Conservation (phyloP, 2,888 invertebrate genomes). For the Apamea crenata region DNA sequence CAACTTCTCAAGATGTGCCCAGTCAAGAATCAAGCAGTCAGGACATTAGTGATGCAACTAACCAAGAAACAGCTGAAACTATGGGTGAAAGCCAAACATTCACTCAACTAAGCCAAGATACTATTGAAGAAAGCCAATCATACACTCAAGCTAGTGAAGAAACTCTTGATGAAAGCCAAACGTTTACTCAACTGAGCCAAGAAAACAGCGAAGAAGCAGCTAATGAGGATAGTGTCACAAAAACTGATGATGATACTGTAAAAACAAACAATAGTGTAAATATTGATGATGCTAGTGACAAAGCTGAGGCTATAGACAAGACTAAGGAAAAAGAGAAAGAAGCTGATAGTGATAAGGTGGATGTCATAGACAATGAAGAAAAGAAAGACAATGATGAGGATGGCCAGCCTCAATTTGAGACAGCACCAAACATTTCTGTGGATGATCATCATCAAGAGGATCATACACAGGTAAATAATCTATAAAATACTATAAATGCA, state of each 20-base stretch:
- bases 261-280: slow-evolving; percentile 61
- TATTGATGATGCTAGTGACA: slow-evolving; percentile 70
- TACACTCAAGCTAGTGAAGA: slow-evolving; percentile 34
- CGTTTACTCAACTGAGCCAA: slow-evolving; percentile 33
- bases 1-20: slow-evolving; percentile 64
- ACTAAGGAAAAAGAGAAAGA: slow-evolving; percentile 65
- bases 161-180: slow-evolving; percentile 59
- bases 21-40: slow-evolving; percentile 67
- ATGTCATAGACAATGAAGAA: slow-evolving; percentile 59
- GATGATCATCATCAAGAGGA: slow-evolving; percentile 83
- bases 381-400: slow-evolving; percentile 78
- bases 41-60: slow-evolving; percentile 25
- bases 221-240: slow-evolving; percentile 49
- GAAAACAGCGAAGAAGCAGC: slow-evolving; percentile 46
- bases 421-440: slow-evolving; percentile 86
- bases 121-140: slow-evolving; percentile 55
- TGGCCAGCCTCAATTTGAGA: slow-evolving; percentile 88
- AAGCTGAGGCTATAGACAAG: slow-evolving; percentile 51
- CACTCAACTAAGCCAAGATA: slow-evolving; percentile 39
- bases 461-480: slow-evolving; percentile 82
- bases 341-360: slow-evolving; percentile 35
- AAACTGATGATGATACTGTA: slow-evolving; percentile 63
- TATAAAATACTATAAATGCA: neutral
- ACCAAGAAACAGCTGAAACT: neutral
- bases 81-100: slow-evolving; percentile 43